These are phyloP conservation scores for Sphaeramia orbicularis DNA, from an alignment of 2,797 vertebrate species.

Conservation along the genomic window DNA sequence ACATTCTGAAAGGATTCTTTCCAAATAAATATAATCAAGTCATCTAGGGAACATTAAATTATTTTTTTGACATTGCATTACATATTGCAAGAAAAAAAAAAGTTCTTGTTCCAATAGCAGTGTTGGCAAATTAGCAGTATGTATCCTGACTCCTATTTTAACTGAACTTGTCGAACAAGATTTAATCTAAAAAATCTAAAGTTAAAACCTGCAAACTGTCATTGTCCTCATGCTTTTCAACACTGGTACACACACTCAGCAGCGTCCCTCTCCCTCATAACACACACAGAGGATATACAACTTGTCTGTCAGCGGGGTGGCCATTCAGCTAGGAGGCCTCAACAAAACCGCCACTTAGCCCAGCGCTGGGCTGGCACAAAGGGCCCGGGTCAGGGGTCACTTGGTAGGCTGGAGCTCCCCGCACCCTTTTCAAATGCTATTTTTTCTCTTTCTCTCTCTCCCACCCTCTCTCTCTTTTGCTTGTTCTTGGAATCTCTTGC, in stretches of 20 bases:
- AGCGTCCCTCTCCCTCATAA: slow-evolving; percentile 64
- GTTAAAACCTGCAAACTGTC: slow-evolving; percentile 48
- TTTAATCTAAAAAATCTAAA: slow-evolving; percentile 4
- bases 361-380: slow-evolving; percentile 91
- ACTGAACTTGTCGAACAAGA: slow-evolving; percentile 5
- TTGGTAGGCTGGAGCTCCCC: slow-evolving; percentile 89
- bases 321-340: slow-evolving; percentile 89
- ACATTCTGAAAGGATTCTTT: too few relatives aligned
- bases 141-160: slow-evolving; percentile 4
- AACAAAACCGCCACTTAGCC: slow-evolving; percentile 96
- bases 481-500: slow-evolving; percentile 83
- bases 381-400: slow-evolving; percentile 92
- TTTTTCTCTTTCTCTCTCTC: slow-evolving; percentile 83
- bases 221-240: slow-evolving; percentile 54
- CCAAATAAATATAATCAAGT: too few relatives aligned
- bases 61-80: too few relatives aligned
- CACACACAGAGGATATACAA: slow-evolving; percentile 89
- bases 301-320: slow-evolving; percentile 93
- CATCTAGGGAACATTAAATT: too few relatives aligned
- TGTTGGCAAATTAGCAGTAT: not conserved
- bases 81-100: too few relatives aligned
- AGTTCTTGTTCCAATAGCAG: too few relatives aligned
- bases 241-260: slow-evolving; percentile 59
- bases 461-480: slow-evolving; percentile 85
- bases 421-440: slow-evolving; percentile 90